Evolutionary conservation across 1,140 invertebrate species (phyloP).

Genomic region (Dendroctonus ponderosae): DNA sequence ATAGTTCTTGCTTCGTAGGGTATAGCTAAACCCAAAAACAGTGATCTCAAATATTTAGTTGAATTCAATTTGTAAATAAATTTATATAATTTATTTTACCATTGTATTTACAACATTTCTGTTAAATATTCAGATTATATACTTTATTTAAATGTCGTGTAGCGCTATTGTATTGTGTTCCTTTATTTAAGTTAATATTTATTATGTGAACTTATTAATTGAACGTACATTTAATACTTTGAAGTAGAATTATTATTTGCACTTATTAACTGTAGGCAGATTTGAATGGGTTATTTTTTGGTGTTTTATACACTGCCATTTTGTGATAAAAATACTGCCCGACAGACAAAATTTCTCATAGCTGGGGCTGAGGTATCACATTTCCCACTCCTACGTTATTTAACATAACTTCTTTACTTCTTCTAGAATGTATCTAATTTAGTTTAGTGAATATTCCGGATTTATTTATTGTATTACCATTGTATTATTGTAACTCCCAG

Average conservation of each 20-base stretch:
- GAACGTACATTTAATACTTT: neutral
- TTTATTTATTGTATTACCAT: no score
- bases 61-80: constrained; percentile 25
- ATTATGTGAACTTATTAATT: constrained; percentile 8
- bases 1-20: constrained; percentile 10
- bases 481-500: no score
- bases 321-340: constrained; percentile 27
- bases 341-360: constrained; percentile 23
- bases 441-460: no score
- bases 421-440: no score
- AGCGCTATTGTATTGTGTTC: constrained; percentile 16
- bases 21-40: constrained; percentile 15
- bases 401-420: no score
- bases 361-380: constrained; percentile 1
- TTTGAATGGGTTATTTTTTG: constrained; percentile 17
- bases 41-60: constrained; percentile 36
- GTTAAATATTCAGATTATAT: constrained; percentile 23
- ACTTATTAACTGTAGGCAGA: constrained; percentile 5
- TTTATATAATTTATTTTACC: constrained; percentile 31
- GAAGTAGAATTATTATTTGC: constrained; percentile 1
- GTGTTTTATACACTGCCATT: constrained; percentile 35
- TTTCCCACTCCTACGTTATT: neutral
- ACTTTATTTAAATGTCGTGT: constrained; percentile 17
- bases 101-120: constrained; percentile 21
- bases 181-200: constrained; percentile 21